Conservation (phyloP, 2,797 vertebrate genomes). For the Gobio occitaniae region DNA sequence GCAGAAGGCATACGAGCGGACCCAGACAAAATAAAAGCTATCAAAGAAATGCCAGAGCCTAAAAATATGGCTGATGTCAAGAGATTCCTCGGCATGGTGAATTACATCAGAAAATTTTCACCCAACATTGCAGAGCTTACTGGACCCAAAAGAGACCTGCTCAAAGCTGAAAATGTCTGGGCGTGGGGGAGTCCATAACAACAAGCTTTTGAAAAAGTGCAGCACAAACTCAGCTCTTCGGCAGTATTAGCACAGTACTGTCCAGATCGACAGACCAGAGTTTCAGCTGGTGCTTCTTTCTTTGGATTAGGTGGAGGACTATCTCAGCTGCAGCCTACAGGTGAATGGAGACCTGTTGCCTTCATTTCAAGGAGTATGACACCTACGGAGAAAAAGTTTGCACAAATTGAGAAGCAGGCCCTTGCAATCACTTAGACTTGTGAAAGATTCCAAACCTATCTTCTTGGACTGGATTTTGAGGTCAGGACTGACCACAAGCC, state of each 20-base stretch:
- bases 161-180: not conserved
- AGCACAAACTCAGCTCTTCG: not conserved
- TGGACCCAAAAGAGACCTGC: not conserved
- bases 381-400: not conserved
- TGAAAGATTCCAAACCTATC: conserved; percentile 28
- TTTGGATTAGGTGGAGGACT: not conserved
- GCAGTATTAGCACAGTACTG: conserved; percentile 8
- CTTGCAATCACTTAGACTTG: not conserved
- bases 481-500: conserved; percentile 35
- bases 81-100: not conserved
- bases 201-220: not conserved
- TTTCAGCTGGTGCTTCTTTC: not conserved
- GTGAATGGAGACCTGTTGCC: not conserved
- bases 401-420: conserved; percentile 32
- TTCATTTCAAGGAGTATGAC: conserved; percentile 16
- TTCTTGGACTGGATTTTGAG: conserved; percentile 20
- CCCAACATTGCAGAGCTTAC: conserved; percentile 2
- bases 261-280: not conserved
- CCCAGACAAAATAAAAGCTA: conserved; percentile 42
- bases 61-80: conserved; percentile 3
- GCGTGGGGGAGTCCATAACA: not conserved
- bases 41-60: conserved; percentile 34
- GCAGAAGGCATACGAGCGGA: conserved; percentile 25
- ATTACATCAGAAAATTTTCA: not conserved
- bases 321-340: not conserved